Conservation (phyloP, 2,113 vertebrate species). For the Illadopsis cleaveri region DNA sequence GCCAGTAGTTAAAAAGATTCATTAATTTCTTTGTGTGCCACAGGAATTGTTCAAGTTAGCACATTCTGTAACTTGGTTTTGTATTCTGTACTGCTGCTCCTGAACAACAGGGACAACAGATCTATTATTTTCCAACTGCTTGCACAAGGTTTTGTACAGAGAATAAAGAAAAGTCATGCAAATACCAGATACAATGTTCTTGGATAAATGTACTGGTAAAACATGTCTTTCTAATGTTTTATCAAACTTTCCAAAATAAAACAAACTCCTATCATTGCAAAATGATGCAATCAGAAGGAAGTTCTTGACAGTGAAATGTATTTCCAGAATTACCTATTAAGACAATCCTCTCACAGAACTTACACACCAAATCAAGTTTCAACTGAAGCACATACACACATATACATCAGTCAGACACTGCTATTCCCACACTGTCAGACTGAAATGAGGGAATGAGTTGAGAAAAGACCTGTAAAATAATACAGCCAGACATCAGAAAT, state of each 20-base stretch:
- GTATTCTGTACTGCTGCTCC: neutral
- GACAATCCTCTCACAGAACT: neutral
- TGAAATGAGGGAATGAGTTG: neutral
- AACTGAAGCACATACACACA: neutral
- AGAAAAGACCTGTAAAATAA: neutral
- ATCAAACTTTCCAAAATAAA: neutral
- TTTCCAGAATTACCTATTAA: neutral
- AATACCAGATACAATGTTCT: neutral
- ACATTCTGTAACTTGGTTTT: conserved; percentile 11
- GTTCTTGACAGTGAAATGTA: neutral
- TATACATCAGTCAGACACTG: neutral
- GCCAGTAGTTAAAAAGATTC: neutral
- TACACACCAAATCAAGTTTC: neutral
- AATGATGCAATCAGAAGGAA: neutral
- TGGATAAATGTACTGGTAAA: neutral
- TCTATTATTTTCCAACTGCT: neutral
- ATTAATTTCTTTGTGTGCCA: neutral
- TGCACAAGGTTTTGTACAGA: neutral
- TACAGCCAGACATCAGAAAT: neutral
- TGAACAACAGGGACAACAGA: neutral
- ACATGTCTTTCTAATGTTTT: neutral
- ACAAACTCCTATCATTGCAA: neutral
- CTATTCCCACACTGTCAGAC: neutral
- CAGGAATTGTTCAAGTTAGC: neutral
- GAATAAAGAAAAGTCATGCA: neutral